Evolutionary conservation across 1,140 invertebrate genomes (phyloP).

Genomic region (Listronotus oregonensis): DNA sequence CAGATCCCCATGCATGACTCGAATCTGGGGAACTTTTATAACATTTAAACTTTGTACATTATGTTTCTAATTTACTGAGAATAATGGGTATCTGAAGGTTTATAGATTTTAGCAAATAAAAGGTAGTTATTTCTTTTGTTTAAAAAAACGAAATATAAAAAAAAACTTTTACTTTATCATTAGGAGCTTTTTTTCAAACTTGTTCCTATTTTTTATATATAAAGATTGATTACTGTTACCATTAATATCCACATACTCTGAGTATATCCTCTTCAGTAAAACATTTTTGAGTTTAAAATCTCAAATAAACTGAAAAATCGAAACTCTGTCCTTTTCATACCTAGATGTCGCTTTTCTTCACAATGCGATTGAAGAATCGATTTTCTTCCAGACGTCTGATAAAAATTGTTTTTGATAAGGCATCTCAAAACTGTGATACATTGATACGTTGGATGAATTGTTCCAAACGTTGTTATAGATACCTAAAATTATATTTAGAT

Average conservation of each 20-base stretch:
- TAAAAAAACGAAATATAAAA: too few species aligned
- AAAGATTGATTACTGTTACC: too few species aligned
- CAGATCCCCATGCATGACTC: too few species aligned
- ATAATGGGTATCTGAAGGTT: too few species aligned
- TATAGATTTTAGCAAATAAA: too few species aligned
- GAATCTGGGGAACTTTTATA: too few species aligned
- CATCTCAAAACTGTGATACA: constrained; percentile 75
- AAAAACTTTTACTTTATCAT: too few species aligned
- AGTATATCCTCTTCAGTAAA: constrained; percentile 74
- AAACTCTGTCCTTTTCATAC: constrained; percentile 66
- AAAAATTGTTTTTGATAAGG: constrained; percentile 66
- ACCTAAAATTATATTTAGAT: constrained; percentile 59
- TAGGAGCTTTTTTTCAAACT: too few species aligned
- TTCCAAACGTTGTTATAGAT: constrained; percentile 66
- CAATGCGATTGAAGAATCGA: constrained; percentile 69
- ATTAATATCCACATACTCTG: constrained; percentile 75
- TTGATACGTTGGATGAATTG: constrained; percentile 72
- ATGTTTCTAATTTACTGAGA: too few species aligned
- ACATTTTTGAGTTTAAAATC: constrained; percentile 69
- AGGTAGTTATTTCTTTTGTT: too few species aligned
- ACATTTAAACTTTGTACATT: too few species aligned
- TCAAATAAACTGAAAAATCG: constrained; percentile 67
- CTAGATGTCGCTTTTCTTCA: constrained; percentile 61
- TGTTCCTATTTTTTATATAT: too few species aligned
- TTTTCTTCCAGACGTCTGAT: constrained; percentile 64